phyloP scores from a whole-genome alignment of 2,888 invertebrate species.

The Volucella inflata region DNA sequence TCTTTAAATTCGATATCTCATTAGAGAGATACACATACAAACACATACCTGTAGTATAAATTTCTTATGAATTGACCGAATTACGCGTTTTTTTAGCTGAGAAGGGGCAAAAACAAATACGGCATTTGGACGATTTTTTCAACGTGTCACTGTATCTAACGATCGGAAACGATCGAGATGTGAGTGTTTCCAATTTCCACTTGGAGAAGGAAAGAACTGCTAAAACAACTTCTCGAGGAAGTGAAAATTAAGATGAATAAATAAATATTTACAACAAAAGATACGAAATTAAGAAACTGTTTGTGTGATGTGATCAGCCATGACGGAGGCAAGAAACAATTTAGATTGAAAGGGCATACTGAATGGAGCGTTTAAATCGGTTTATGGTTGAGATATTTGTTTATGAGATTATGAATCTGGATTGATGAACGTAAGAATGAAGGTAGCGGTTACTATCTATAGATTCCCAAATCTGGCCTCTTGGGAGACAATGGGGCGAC shows the following conservation, averaged over 20 bases:
- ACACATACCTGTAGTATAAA: neutral
- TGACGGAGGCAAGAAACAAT: neutral
- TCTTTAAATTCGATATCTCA: constrained; percentile 62
- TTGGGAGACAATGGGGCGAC: constrained; percentile 46
- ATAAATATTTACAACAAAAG: constrained; percentile 42
- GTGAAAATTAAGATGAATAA: constrained; percentile 64
- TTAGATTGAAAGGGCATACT: constrained; percentile 21
- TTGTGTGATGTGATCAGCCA: constrained; percentile 9
- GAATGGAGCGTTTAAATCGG: constrained; percentile 59
- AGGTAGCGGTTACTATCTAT: no score
- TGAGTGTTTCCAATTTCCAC: constrained; percentile 22
- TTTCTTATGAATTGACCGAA: constrained; percentile 69
- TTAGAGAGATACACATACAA: constrained; percentile 43
- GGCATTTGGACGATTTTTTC: constrained; percentile 34
- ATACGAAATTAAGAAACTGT: constrained; percentile 57
- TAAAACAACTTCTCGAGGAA: constrained; percentile 61
- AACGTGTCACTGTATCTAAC: constrained; percentile 63
- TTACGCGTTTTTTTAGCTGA: constrained; percentile 64
- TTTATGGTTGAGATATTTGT: constrained; percentile 64
- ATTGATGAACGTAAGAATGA: constrained; percentile 8
- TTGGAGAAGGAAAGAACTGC: constrained; percentile 16
- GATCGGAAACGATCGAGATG: constrained; percentile 59
- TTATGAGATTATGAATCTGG: constrained; percentile 49
- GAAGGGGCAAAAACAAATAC: constrained; percentile 48
- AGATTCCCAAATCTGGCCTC: constrained; percentile 15